Evolutionary conservation across 2,888 invertebrate species (phyloP), one percentile per base, ranked within the genome.

Genomic region (Cataglyphis livida): DNA sequence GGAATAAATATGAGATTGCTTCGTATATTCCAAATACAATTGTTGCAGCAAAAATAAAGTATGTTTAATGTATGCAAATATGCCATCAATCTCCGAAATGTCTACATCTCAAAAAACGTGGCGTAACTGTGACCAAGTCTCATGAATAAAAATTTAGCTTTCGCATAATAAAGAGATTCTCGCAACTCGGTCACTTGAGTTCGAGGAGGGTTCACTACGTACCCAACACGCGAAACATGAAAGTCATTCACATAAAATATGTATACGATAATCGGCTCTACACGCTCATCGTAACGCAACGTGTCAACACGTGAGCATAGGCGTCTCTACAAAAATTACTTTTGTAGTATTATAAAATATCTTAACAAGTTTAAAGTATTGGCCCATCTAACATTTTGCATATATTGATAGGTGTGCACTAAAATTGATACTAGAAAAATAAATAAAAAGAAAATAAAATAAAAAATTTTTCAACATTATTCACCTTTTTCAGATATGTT

Each of bases 201-300:
- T 62, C 71, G 41, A 66, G 86, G 85, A 64, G 64, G 85, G 83
- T 68, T 28, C 85, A 82, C 84, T 79, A 76, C 85, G 87, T 84
- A 59, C 85, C 91, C 92, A 92, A 92, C 51, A n/a, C 91, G 88
- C 82, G 87, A 82, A 86, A 82, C 73, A 83, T 85, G 90, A 88
- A 88, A 87, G 87, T 86, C 88, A 84, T 84, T 87, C 87, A 79
- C 88, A 89, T 87, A 88, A 88, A 86, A 87, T 87, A 84, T 84
- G 85, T 84, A 85, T 28, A 74, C 74, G 84, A 83, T 65, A 65
- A 81, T 62, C 74, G 62, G 48, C 54, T 64, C 68, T 64, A 61
- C 32, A 64, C 61, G 64, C 62, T 74, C 25, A 66, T 75, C 75
- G 75, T 57, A 65, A 74, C 10, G 66, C 75, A 41, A 73, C 21